Evolutionary conservation across 2,888 invertebrate genomes (phyloP).

Genomic region (Unio pictorum): DNA sequence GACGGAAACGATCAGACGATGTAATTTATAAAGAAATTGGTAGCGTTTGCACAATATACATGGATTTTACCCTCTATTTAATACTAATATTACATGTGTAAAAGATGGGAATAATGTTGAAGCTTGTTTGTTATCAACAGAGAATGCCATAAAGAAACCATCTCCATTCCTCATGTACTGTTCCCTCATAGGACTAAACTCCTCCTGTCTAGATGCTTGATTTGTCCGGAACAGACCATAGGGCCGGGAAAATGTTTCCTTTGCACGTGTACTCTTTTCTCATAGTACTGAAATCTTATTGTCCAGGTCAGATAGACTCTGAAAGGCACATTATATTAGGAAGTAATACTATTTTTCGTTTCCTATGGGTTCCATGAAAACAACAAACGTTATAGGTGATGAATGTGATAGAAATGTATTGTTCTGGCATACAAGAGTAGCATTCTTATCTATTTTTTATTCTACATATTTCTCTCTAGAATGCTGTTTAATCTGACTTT

Average conservation of each 20-base stretch:
- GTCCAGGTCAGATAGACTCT: slow-evolving; percentile 95
- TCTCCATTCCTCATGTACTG: slow-evolving; percentile 71
- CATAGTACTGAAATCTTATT: slow-evolving; percentile 97
- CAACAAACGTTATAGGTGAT: too few relatives aligned
- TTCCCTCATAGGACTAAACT: too few relatives aligned
- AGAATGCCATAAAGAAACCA: slow-evolving; percentile 92
- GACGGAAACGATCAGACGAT: too few relatives aligned
- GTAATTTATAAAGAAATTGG: too few relatives aligned
- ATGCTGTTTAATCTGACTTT: slow-evolving; percentile 90
- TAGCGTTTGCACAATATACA: too few relatives aligned
- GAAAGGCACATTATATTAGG: slow-evolving; percentile 32
- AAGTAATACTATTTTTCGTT: too few relatives aligned
- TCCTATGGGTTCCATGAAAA: too few relatives aligned
- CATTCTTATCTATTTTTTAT: slow-evolving; percentile 81
- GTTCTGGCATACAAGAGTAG: too few relatives aligned
- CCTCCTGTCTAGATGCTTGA: slow-evolving; percentile 74
- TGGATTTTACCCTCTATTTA: slow-evolving; percentile 78
- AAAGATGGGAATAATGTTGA: slow-evolving; percentile 88
- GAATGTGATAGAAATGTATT: too few relatives aligned
- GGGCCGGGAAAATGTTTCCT: slow-evolving; percentile 92
- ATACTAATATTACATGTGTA: slow-evolving; percentile 91
- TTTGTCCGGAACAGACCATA: slow-evolving; percentile 91
- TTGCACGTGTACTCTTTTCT: slow-evolving; percentile 70
- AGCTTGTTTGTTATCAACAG: slow-evolving; percentile 92
- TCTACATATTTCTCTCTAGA: slow-evolving; percentile 87